phyloP scores from a whole-genome alignment of 2,888 invertebrate genomes.

The Coenonympha glycerion region DNA sequence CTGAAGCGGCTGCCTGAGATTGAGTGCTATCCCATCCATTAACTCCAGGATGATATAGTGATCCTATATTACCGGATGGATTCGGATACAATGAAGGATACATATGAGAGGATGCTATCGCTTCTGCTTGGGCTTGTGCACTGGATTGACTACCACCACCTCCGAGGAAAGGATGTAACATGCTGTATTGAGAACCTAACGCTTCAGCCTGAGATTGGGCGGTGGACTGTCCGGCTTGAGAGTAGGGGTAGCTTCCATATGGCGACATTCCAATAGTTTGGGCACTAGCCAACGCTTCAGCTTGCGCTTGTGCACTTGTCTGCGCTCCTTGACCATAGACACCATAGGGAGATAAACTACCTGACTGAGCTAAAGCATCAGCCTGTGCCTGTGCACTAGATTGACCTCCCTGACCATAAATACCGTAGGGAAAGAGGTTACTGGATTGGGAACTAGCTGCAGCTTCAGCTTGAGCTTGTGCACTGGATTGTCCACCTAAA shows the following conservation, averaged over 20 bases:
- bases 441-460: conserved; percentile 11
- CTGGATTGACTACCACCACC: conserved; percentile 11
- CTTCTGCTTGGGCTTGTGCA: conserved; percentile 21
- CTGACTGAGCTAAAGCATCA: neutral
- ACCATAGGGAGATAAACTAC: neutral
- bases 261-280: neutral
- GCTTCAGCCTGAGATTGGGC: conserved; percentile 16
- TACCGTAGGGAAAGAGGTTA: neutral
- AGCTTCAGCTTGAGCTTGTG: conserved; percentile 6
- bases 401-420: conserved; percentile 6
- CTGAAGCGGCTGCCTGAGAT: conserved; percentile 1
- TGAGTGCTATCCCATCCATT: conserved; percentile 14
- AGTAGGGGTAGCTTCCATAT: neutral
- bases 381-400: neutral
- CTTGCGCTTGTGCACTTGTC: conserved; percentile 5
- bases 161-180: no score
- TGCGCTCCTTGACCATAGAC: neutral
- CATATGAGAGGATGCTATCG: conserved; percentile 24
- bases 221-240: neutral
- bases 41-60: conserved; percentile 17
- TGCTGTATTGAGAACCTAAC: neutral
- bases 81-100: conserved; percentile 31
- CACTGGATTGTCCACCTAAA: neutral
- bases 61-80: conserved; percentile 13
- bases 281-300: conserved; percentile 8